Evolutionary conservation across 1,140 invertebrate species (phyloP).

Genomic region (Anastrepha ludens): DNA sequence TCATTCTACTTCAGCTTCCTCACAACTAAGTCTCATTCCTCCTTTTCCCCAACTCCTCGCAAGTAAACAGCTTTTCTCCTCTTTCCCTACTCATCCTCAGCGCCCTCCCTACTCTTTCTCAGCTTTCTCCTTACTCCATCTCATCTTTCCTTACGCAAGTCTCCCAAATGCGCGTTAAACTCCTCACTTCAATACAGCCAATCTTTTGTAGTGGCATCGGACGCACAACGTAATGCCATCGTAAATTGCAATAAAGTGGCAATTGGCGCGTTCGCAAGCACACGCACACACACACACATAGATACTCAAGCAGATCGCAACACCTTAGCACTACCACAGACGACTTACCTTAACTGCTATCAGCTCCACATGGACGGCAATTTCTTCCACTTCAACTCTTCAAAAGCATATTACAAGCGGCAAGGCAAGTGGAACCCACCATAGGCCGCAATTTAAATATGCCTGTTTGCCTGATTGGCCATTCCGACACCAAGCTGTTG

Average conservation of each 20-base stretch:
- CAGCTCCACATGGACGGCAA: background rate
- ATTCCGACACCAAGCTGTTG: slow-evolving; percentile 51
- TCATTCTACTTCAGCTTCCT: too few relatives aligned
- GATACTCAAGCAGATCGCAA: too few relatives aligned
- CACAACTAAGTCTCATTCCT: too few relatives aligned
- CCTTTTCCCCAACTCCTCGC: too few relatives aligned
- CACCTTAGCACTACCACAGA: too few relatives aligned
- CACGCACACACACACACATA: too few relatives aligned
- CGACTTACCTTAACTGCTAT: background rate
- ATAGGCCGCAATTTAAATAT: slow-evolving; percentile 27
- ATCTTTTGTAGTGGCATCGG: background rate
- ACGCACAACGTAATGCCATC: slow-evolving; percentile 32
- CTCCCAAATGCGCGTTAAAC: background rate
- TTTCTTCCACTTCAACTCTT: slow-evolving; percentile 46
- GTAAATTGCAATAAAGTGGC: slow-evolving; percentile 44
- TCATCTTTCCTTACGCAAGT: background rate
- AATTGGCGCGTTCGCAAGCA: slow-evolving; percentile 23
- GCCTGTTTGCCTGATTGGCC: slow-evolving; percentile 49
- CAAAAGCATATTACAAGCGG: background rate
- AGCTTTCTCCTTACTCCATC: background rate
- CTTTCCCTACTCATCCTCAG: background rate
- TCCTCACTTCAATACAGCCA: too few relatives aligned
- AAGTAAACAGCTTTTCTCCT: too few relatives aligned
- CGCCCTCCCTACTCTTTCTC: background rate
- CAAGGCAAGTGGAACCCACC: background rate